Base-by-base conservation (phyloP, 2,888 invertebrate species). In the Deroplatys truncata region DNA sequence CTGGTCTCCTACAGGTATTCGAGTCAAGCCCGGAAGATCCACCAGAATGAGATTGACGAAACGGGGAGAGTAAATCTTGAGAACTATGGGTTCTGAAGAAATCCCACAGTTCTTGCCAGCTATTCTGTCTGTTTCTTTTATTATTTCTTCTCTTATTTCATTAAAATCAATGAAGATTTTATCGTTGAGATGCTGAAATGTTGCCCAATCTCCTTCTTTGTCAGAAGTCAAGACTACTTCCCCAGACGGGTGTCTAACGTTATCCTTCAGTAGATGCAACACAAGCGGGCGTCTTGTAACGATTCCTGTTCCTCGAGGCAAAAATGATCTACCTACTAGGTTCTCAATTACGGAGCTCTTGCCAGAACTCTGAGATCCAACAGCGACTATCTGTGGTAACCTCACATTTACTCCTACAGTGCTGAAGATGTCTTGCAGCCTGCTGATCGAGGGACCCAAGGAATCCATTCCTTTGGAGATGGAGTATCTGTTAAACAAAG, bases 261-360 rank as follows among this genome's bases (percentile, higher is more conserved):
- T 95, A 91, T 94, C 94, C 91, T 93, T 93, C 87, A 95, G 93
- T 82, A 96, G 92, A 92, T 96, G 96, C n/a, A 96, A 93, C 86
- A 96, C 93, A n/a, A 96, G 92, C 0, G 96, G 96, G 84, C 96
- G 92, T 89, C 96, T 92, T 1, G 96, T 96, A 2, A 96, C 95
- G 91, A 96, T 95, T 15, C 96, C 96, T 28, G 94, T 93, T 28
- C 96, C 96, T 88, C 96, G 93, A 2, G 96, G 96, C 72, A 96
- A 92, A 92, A 96, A 96, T 91, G 95, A 95, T 88, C 94, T 93
- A 0, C 96, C 96, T 7, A 96, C 96, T 25, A 96, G 92, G 90
- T 95, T 94, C 92, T 96, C 96, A 35, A 96, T 92, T 20, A 96
- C 96, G 8, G 96, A 96, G 92, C 95, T 95, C 93, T 96, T 96